phyloP scores from a whole-genome alignment of 1,140 invertebrate genomes.

The Patella vulgata region DNA sequence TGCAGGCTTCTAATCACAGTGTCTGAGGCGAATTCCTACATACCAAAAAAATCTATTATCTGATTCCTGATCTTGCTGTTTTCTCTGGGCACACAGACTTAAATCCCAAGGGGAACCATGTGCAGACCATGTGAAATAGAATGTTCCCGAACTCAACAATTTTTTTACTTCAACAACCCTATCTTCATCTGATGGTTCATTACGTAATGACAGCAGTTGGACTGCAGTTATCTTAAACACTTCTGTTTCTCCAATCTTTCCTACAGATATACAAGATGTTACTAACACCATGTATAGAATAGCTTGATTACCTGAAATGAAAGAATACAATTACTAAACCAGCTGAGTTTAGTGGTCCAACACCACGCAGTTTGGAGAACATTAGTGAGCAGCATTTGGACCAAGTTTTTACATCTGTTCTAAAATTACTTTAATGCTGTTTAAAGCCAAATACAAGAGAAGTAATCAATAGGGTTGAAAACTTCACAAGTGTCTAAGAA shows the following conservation, averaged over 20 bases:
- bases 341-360: too few species aligned
- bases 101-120: constrained; percentile 78
- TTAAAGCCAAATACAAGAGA: neutral
- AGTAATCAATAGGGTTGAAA: too few species aligned
- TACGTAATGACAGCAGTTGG: constrained; percentile 86
- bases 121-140: constrained; percentile 90
- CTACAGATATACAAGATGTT: constrained; percentile 93
- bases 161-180: constrained; percentile 85
- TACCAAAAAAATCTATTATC: constrained; percentile 97
- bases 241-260: constrained; percentile 92
- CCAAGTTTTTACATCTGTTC: neutral
- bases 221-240: constrained; percentile 94
- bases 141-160: constrained; percentile 94
- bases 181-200: constrained; percentile 80
- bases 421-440: neutral
- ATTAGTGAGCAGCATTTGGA: neutral
- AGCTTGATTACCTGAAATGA: constrained; percentile 76
- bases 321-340: constrained; percentile 6
- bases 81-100: constrained; percentile 90
- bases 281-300: constrained; percentile 89
- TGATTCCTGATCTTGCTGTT: constrained; percentile 79
- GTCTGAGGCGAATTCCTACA: too few species aligned
- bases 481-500: too few species aligned
- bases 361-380: neutral
- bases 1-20: too few species aligned